These are phyloP conservation scores for Origma solitaria DNA, from an alignment of 2,113 vertebrate genomes.

Conservation along the genomic window DNA sequence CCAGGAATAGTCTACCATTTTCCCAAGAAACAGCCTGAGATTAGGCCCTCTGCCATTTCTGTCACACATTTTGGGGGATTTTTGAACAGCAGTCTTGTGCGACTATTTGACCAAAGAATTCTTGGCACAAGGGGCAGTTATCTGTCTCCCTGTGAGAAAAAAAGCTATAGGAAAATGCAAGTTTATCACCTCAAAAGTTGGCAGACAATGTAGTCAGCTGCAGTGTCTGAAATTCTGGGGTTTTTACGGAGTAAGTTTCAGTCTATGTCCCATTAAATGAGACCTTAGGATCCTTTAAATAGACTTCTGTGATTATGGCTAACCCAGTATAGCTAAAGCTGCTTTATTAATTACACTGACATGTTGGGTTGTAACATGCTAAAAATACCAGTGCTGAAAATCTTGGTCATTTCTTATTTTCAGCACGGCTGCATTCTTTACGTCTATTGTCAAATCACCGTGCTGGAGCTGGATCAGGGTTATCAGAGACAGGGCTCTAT, in stretches of 20 bases:
- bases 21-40: background rate
- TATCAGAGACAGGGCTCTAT: background rate
- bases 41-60: background rate
- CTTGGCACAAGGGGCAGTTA: background rate
- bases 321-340: background rate
- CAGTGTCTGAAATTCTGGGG: background rate
- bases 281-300: slow-evolving; percentile 8
- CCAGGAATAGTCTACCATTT: background rate
- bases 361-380: background rate
- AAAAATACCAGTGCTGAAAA: slow-evolving; percentile 37
- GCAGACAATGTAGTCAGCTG: background rate
- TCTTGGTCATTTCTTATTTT: slow-evolving; percentile 5
- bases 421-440: background rate
- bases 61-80: background rate
- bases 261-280: background rate
- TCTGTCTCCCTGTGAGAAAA: background rate
- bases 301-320: background rate
- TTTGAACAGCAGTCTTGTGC: background rate
- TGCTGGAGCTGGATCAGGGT: background rate
- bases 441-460: accelerated
- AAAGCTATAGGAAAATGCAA: background rate
- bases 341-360: slow-evolving; percentile 41
- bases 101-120: background rate
- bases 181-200: background rate
- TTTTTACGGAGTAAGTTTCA: background rate